Evolutionary conservation across 2,797 vertebrate genomes (phyloP), one percentile per base, ranked within the genome.

Genomic region (Cheirogaleus major): DNA sequence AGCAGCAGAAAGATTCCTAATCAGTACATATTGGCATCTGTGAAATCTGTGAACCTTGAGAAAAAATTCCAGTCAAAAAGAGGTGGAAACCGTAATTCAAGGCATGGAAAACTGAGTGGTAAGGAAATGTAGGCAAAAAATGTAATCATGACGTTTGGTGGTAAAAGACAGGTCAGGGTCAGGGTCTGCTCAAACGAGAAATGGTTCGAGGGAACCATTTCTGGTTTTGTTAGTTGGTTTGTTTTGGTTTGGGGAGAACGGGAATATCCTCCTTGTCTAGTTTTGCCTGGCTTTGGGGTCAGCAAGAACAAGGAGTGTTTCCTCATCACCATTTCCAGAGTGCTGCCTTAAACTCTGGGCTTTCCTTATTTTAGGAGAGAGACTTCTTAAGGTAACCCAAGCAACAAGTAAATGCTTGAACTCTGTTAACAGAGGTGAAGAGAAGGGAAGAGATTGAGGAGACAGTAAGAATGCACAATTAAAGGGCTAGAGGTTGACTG

Each of bases 1-100:
- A 50, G 45, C 25, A 90, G 65, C 43, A 38, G 67, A 92, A 96
- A 61, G 32, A 5, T 61, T 61, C 8, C n/a, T 80, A 65, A 93
- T 43, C 30, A 59, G 52, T 61, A 52, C 23, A 70, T 4, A 8
- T 78, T 95, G 43, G 50, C 65, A 92, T 27, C 69, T 2, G 27
- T 83, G 6, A 82, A 32, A 92, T 27, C 69, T 2, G 27, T 83
- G 6, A 82, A 32, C 32, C 23, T 25, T 38, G 35, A 72, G 38
- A 76, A 75, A 25, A 95, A 96, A 89, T 61, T 83, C 83, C 35
- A 75, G 17, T 89, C 38, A 69, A 94, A 88, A 80, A 30, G 23
- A 91, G 13, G 17, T 43, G 8, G 25, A 95, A 59, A 14, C 4
- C 3, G 30, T 14, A 48, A 83, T 67, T 69, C 13, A 57, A 89